Conservation (phyloP, 2,797 vertebrate genomes). For the Poecilia gillii region DNA sequence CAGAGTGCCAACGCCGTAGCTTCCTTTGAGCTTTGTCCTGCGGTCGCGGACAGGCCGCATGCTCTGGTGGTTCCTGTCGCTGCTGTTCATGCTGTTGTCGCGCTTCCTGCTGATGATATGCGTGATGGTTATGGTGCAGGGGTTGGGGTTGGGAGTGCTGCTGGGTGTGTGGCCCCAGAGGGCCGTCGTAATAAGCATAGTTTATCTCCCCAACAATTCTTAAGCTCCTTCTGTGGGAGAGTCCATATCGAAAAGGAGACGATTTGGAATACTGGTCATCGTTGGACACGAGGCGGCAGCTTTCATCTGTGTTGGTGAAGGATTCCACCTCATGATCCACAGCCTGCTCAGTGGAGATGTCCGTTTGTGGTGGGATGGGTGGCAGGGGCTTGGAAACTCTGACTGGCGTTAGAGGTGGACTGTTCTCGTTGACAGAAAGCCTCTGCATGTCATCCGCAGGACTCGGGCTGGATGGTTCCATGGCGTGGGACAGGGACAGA, state of each 20-base stretch:
- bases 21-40: constrained; percentile 83
- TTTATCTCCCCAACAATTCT: constrained; percentile 92
- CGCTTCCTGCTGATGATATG: constrained; percentile 64
- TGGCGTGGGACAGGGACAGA: constrained; percentile 73
- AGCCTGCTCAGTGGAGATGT: constrained; percentile 79
- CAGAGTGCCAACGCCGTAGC: constrained; percentile 90
- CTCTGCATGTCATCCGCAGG: constrained; percentile 83
- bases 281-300: constrained; percentile 73
- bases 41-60: constrained; percentile 56
- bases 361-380: constrained; percentile 82
- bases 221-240: constrained; percentile 86
- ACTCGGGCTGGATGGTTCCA: constrained; percentile 72
- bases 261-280: constrained; percentile 66
- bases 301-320: constrained; percentile 87
- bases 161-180: constrained; percentile 63
- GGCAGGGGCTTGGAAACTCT: constrained; percentile 91
- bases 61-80: constrained; percentile 51
- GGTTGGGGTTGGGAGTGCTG: constrained; percentile 37
- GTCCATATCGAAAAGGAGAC: constrained; percentile 79
- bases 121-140: constrained; percentile 54
- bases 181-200: constrained; percentile 90
- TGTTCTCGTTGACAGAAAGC: constrained; percentile 84
- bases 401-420: constrained; percentile 82
- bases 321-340: constrained; percentile 91
- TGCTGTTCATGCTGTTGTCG: constrained; percentile 56